Conservation (phyloP, 37 sponge, comb jelly and placozoan species). For the Aplysina aerophoba region DNA sequence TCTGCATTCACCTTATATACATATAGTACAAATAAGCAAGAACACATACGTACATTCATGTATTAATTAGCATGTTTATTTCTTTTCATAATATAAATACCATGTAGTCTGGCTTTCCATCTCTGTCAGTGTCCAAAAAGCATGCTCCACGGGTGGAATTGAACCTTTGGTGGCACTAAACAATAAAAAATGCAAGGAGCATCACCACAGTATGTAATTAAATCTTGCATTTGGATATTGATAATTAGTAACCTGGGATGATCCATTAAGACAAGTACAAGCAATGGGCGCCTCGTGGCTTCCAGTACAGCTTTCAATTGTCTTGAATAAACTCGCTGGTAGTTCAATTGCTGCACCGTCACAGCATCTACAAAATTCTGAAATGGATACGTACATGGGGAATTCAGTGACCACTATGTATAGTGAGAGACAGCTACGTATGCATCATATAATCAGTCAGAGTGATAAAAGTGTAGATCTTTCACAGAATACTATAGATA, state of each 20-base stretch:
- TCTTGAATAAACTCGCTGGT: neutral
- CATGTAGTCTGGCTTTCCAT: neutral
- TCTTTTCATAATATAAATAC: too few relatives aligned
- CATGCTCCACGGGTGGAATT: neutral
- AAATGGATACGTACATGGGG: neutral
- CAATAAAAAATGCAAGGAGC: neutral
- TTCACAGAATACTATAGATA: too few relatives aligned
- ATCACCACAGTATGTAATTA: too few relatives aligned
- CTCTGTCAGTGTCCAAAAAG: conserved; percentile 3
- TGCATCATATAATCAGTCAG: too few relatives aligned
- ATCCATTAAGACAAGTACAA: neutral
- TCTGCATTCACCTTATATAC: too few relatives aligned
- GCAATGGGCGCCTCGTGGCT: neutral
- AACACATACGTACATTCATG: too few relatives aligned
- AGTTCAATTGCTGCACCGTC: neutral
- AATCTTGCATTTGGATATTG: too few relatives aligned
- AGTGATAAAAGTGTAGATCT: too few relatives aligned
- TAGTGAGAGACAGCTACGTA: too few relatives aligned
- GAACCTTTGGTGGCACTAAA: neutral
- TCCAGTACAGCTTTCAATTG: neutral
- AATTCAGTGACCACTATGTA: neutral
- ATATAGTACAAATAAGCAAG: too few relatives aligned
- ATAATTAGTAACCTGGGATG: neutral
- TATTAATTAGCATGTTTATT: neutral
- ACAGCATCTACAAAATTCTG: conserved; percentile 6